Evolutionary conservation across 2,888 invertebrate species (phyloP), one percentile per base, ranked within the genome.

Genomic region (Pterobdella sp.): DNA sequence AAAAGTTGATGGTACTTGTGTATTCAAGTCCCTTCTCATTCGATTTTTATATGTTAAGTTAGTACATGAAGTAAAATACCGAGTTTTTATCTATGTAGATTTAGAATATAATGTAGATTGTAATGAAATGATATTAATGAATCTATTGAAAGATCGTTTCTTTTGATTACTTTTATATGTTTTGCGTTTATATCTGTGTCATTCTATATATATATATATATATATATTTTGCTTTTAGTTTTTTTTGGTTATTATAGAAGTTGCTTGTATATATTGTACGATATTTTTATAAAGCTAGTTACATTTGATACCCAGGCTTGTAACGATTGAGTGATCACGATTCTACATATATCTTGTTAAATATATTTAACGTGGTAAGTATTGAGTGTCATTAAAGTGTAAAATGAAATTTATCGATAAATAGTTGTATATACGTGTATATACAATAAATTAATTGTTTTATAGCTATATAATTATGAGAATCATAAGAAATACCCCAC

Each of bases 381-480:
- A n/a, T n/a, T n/a, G n/a, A n/a, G n/a, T n/a, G n/a, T n/a, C n/a
- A n/a, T n/a, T n/a, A n/a, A n/a, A n/a, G n/a, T n/a, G n/a, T n/a
- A n/a, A n/a, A n/a, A n/a, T n/a, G n/a, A 18, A 18, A 18, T 42
- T 18, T 42, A 42, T 42, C 42, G 18, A 42, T 42, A 14, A 3
- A 4, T 56, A 56, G 60, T 56, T 56, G 60, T 56, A 56, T 56
- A 56, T 56, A 42, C 26, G 3, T 56, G 60, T 56, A 56, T 56
- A 56, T 56, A 56, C 10, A 56, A 56, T 56, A n/a, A 7, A 22
- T 4, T 56, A 26, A 56, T 56, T 56, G 60, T 56, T 22, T 7
- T 26, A 56, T 56, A 56, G 60, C 26, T 26, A 56, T n/a, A n/a
- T 18, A 56, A 56, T 56, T 56, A 56, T 56, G 60, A 26, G 26